Evolutionary conservation across 1,140 invertebrate genomes (phyloP), one percentile per base, ranked within the genome.

Genomic region (Zaprionus ghesquierei): DNA sequence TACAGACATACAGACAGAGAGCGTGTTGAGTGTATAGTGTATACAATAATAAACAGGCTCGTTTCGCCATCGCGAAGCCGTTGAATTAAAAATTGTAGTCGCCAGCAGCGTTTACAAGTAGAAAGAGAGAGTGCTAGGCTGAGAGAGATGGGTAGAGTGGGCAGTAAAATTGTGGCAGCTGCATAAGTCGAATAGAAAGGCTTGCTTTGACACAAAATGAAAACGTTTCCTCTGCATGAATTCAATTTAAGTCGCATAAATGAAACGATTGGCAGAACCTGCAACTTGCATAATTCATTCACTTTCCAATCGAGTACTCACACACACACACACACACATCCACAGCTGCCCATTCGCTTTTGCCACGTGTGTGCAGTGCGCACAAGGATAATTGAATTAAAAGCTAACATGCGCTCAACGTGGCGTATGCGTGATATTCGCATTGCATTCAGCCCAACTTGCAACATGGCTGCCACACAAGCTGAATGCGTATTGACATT

Each of bases 341-440:
- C 33, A 46, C 49, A 18, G 10, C 3, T 35, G 5, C 50, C 33
- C 20, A 41, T 44, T 23, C 18, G 25, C 29, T 29, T 55, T 31
- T 61, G 58, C 33, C 60, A 63, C 49, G 75, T 69, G 75, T 69
- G 55, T 31, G 38, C 56, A 41, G 18, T 50, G 50, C 44, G 38
- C 74, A n/a, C n/a, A 29, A 9, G 69, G 69, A 65, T 86, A 85
- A 85, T 54, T 78, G 71, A 75, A 81, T 87, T 87, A 87, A 64
- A 53, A 64, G 22, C 65, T 75, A 27, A 29, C 58, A 64, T 41
- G 62, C 53, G 44, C 23, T 44, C 66, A 23, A 79, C 79, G 56
- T 49, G 82, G 53, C 81, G 82, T 87, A 82, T 82, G 79, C 59
- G 71, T 70, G 51, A 64, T 68, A 69, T 76, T 46, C 10, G 25